These are phyloP conservation scores for Platycheirus albimanus DNA, from an alignment of 2,888 invertebrate species.

Conservation along the genomic window DNA sequence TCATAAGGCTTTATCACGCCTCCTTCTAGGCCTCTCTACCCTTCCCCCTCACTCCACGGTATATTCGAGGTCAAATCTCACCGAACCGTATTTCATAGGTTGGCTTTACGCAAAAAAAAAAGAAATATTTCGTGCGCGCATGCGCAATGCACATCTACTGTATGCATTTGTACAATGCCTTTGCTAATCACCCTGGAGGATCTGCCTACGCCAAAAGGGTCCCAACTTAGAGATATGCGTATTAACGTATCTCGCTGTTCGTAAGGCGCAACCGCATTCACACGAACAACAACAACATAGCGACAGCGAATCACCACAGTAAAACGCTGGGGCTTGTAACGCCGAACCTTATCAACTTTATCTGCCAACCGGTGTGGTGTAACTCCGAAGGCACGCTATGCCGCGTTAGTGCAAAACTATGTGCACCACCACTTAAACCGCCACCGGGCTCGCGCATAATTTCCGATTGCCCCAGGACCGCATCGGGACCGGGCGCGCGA, in stretches of 20 bases:
- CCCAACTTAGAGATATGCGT: conserved; percentile 53
- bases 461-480: conserved; percentile 46
- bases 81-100: conserved; percentile 29
- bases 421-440: conserved; percentile 73
- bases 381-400: conserved; percentile 67
- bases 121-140: conserved; percentile 27
- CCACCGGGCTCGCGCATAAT: conserved; percentile 74
- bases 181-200: conserved; percentile 47
- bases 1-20: conserved; percentile 59
- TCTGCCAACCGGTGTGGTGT: conserved; percentile 73
- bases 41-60: background rate
- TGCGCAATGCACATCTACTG: conserved; percentile 1
- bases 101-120: conserved; percentile 17
- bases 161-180: conserved; percentile 14
- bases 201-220: conserved; percentile 60
- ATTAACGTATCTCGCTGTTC: conserved; percentile 40
- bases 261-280: conserved; percentile 57
- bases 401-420: conserved; percentile 74
- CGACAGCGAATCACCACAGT: conserved; percentile 37
- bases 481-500: conserved; percentile 58
- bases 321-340: conserved; percentile 68
- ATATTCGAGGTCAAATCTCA: conserved; percentile 54
- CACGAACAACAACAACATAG: conserved; percentile 32
- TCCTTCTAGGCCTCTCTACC: conserved; percentile 3
- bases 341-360: conserved; percentile 70